Percentiles rank a stretch among this genome's conserved stretches.
Conservation (phyloP, 2,888 invertebrate species). For the Onchidella celtica region DNA sequence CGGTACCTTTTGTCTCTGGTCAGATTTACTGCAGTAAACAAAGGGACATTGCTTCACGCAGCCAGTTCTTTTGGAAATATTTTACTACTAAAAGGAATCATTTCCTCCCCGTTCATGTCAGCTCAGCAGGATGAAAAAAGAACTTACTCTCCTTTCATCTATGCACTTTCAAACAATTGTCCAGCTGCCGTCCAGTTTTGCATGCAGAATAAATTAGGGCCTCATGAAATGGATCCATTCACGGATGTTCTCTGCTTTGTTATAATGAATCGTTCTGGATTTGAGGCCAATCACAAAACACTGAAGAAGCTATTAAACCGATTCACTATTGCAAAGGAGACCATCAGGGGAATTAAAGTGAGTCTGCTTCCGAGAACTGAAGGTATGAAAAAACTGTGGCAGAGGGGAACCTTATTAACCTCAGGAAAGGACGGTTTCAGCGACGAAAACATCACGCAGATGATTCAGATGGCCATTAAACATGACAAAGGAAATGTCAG, state of each 20-base stretch:
- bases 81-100: constrained; percentile 29
- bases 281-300: constrained; percentile 26
- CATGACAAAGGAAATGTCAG: constrained; percentile 25
- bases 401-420: constrained; percentile 5
- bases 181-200: constrained; percentile 30
- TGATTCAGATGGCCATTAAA: constrained; percentile 27
- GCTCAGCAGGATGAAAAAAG: constrained; percentile 10
- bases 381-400: background rate
- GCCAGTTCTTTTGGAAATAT: constrained; percentile 24
- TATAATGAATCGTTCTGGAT: constrained; percentile 13
- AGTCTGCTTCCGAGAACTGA: constrained; percentile 26
- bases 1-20: constrained; percentile 37
- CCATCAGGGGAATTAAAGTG: constrained; percentile 27
- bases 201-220: constrained; percentile 28
- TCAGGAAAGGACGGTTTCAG: background rate
- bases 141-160: constrained; percentile 40
- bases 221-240: constrained; percentile 33
- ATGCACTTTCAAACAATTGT: constrained; percentile 32
- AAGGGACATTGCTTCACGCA: constrained; percentile 31
- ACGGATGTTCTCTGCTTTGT: constrained; percentile 20
- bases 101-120: constrained; percentile 3
- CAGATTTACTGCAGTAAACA: constrained; percentile 20
- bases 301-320: constrained; percentile 19
- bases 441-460: background rate
- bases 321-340: constrained; percentile 30